Evolutionary conservation across 1,140 invertebrate genomes (phyloP).

Genomic region (Lepidurus packardi): DNA sequence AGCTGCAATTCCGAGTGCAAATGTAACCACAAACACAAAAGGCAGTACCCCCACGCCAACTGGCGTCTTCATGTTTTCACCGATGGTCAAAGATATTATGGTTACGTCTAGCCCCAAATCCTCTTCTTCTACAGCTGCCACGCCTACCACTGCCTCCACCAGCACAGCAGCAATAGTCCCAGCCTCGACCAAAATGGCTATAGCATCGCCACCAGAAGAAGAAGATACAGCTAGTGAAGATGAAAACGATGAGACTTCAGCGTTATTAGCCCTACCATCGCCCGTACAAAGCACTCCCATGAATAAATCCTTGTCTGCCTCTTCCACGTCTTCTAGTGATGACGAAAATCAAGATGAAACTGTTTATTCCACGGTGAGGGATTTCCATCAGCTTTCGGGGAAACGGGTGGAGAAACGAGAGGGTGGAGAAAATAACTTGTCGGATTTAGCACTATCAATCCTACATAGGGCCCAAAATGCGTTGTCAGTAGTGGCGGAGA

Average conservation of each 20-base stretch:
- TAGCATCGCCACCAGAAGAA: background rate
- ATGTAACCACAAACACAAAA: background rate
- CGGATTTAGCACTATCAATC: background rate
- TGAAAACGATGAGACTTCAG: slow-evolving; percentile 20
- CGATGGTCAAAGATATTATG: slow-evolving; percentile 8
- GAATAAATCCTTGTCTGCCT: background rate
- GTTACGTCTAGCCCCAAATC: slow-evolving; percentile 14
- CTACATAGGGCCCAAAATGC: background rate
- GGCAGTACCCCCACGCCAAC: slow-evolving; percentile 10
- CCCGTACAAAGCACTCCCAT: background rate
- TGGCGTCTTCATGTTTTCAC: background rate
- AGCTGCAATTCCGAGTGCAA: background rate
- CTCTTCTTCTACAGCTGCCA: background rate
- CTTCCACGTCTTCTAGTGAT: background rate
- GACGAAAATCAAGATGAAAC: background rate
- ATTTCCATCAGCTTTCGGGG: slow-evolving; percentile 7
- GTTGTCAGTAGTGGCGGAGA: background rate
- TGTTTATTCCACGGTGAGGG: background rate
- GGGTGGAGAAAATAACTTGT: background rate
- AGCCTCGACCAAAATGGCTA: background rate
- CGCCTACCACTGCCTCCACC: background rate
- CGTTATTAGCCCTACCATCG: background rate
- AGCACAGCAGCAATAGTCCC: background rate
- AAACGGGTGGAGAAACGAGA: background rate
- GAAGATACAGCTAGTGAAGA: background rate